Evolutionary conservation across 2,113 vertebrate genomes (phyloP), one percentile per base, ranked within the genome.

Genomic region (Bagarius yarrelli): DNA sequence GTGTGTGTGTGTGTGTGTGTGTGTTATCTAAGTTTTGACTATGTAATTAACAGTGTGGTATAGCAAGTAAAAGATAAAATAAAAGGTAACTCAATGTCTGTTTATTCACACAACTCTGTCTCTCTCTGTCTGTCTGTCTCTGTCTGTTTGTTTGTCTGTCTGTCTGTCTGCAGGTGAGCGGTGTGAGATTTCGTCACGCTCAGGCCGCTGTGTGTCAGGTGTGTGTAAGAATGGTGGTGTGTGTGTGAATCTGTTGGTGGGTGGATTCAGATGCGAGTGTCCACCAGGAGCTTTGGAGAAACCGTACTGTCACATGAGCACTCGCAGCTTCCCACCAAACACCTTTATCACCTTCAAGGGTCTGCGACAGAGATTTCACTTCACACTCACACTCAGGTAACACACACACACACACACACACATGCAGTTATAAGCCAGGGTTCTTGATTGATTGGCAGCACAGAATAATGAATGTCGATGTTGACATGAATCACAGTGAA

Each of bases 281-380:
- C 94, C 92, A 0, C 80, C 92, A 0, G 96, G 96, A 53, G 94
- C 94, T 86, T 97, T 93, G 0, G 95, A 99, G 91, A 95, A 94
- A 47, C 97, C 97, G 0, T 97, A 93, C 92, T 98, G 97, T 61
- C 89, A 94, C 89, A 95, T 97, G 94, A 96, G 93, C 89, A 96
- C 95, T 0, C 94, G 97, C 71, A 96, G 95, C 91, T 99, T 99
- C 86, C 95, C 96, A 0, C 93, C 94, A 0, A 91, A 85, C 56
- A 95, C 96, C 87, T 98, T 99, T 89, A 75, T 99, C 90, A 98
- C 97, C 86, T 98, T 98, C 88, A 95, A 92, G 9, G 97, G 97
- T 25, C 94, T 98, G 40, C 95, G 95, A 30, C 97, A 98, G 89
- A 95, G 97, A 66, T 98, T 99, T 88, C 97, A 98, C 92, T 98